These are phyloP conservation scores for Poecile atricapillus DNA, from an alignment of 2,113 vertebrate species.

Conservation along the genomic window DNA sequence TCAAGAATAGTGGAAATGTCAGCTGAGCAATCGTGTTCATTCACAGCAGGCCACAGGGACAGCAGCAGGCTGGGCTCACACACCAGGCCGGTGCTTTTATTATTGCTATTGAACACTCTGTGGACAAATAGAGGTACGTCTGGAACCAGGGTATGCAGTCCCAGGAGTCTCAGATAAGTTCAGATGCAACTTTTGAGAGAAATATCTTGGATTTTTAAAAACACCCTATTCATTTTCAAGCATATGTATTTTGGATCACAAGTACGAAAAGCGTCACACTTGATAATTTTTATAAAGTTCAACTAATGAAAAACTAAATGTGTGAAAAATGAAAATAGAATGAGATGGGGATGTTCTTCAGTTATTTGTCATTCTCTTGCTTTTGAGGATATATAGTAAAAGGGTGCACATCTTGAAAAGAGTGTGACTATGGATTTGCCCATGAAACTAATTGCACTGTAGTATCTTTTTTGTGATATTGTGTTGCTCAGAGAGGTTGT, in stretches of 20 bases:
- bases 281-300: neutral
- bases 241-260: neutral
- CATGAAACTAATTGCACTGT: neutral
- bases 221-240: neutral
- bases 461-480: neutral
- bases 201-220: neutral
- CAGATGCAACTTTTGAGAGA: neutral
- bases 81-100: neutral
- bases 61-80: neutral
- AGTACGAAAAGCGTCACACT: neutral
- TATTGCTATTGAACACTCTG: neutral
- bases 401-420: neutral
- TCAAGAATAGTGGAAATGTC: neutral
- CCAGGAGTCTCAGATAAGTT: neutral
- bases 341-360: neutral
- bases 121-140: accelerated
- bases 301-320: neutral
- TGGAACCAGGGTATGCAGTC: neutral
- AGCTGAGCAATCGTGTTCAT: neutral
- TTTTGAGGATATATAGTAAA: neutral
- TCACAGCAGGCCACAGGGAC: neutral
- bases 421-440: neutral
- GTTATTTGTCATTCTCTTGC: neutral
- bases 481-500: neutral
- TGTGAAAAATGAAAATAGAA: neutral